Evolutionary conservation across 1,140 invertebrate genomes (phyloP), one percentile per base, ranked within the genome.

Genomic region (Drosophila fuyamai): DNA sequence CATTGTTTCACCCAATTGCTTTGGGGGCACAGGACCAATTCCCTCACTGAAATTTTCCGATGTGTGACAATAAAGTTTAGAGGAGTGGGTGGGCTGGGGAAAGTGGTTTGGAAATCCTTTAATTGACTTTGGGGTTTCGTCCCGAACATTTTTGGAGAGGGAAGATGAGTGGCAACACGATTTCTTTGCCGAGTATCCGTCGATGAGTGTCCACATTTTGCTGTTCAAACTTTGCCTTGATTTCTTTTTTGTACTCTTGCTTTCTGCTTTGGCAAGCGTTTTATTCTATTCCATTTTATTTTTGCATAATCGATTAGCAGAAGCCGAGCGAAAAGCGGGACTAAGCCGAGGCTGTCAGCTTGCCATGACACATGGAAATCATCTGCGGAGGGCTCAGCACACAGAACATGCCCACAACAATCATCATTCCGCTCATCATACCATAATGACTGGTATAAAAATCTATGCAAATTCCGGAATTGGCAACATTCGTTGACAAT

Each of bases 221-320:
- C 65, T 48, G 51, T 70, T 56, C 63, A 71, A 70, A 70, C 41
- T 70, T 70, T 71, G 41, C 9, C 67, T 36, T 10, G 27, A 70
- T 48, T 70, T 54, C 38, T 32, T 46, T 66, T 38, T 32, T 40
- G 1, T 41, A 27, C 23, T 40, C 23, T 36, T 35, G 43, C 16
- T 57, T 71, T 71, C 35, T 57, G 67, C 67, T 35, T 70, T 71
- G 51, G 4, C 67, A 71, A 68, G 67, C 67, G 35, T 71, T 84
- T 76, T 79, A 84, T 72, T 84, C 75, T 71, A 74, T 84, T 67
- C 61, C 46, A 54, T 79, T 72, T 76, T 40, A 46, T 46, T 73
- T 73, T 83, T 83, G 81, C 81, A 84, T 84, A 83, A 83, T 83
- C 81, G 81, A 83, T 83, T 84, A 85, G 82, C 55, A 66, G 65